These are phyloP conservation scores for Helicorthomorpha holstii DNA, from an alignment of 1,140 invertebrate genomes.

Conservation along the genomic window DNA sequence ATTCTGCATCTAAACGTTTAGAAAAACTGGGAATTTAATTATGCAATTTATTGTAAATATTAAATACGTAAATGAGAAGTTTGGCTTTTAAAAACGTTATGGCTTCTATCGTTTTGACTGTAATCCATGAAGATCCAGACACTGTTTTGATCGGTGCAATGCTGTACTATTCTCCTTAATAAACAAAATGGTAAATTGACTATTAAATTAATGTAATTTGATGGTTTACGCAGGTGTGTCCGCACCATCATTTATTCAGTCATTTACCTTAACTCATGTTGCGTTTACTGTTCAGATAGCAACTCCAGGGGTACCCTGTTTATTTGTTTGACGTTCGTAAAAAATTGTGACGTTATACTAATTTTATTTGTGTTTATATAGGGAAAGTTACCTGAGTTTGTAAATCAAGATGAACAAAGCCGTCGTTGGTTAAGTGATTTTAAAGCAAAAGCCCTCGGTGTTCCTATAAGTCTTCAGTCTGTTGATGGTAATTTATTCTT, in stretches of 20 bases:
- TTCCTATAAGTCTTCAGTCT: conserved; percentile 23
- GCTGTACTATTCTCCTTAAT: no score
- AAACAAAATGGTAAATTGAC: no score
- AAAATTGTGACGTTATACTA: background rate
- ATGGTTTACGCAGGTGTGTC: no score
- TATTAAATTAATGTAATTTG: no score
- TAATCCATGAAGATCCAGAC: no score
- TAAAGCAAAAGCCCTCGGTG: conserved; percentile 22
- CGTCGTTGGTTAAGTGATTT: conserved; percentile 28
- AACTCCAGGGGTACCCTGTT: conserved; percentile 20
- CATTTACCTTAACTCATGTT: conserved; percentile 25
- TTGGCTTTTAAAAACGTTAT: no score
- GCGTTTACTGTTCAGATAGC: conserved; percentile 28
- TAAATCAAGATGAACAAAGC: conserved; percentile 26
- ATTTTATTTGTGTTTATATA: conserved; percentile 9
- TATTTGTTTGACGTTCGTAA: background rate
- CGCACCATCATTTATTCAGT: conserved; percentile 28
- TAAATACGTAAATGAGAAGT: no score
- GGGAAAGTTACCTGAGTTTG: conserved; percentile 25
- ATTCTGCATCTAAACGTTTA: no score
- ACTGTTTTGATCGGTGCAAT: no score
- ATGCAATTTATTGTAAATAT: no score
- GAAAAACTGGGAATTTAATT: no score
- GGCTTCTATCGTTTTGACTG: no score
- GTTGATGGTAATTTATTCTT: conserved; percentile 27